A percentile compares a stretch with the other conserved stretches of the same genome.
Conservation (phyloP, 2,888 invertebrate genomes). For the Ecdyonurus torrentis region DNA sequence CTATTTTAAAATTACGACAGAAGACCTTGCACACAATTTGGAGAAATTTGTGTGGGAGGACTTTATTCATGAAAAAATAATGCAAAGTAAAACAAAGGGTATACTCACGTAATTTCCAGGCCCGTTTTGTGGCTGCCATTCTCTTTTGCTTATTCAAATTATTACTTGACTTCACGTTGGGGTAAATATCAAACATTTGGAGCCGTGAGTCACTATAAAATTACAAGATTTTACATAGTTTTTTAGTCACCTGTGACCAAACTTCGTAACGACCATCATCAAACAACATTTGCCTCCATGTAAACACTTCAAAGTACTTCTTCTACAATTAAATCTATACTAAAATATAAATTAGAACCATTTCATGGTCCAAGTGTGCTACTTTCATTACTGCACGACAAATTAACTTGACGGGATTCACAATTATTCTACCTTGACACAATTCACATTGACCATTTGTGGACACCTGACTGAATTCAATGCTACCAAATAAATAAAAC, state of each 20-base stretch:
- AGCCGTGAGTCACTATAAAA: too few relatives aligned
- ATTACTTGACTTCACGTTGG: background rate
- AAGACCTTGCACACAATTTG: too few relatives aligned
- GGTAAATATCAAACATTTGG: background rate
- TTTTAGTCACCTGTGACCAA: background rate
- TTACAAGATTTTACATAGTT: too few relatives aligned
- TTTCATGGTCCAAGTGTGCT: background rate
- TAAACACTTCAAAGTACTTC: too few relatives aligned
- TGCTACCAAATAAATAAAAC: background rate
- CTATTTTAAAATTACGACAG: too few relatives aligned
- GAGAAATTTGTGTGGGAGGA: too few relatives aligned
- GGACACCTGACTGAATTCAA: background rate
- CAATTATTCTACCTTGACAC: background rate
- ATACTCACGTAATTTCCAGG: conserved; percentile 69
- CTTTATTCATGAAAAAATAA: too few relatives aligned
- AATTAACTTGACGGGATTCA: background rate
- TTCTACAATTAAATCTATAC: background rate
- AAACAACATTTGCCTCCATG: too few relatives aligned
- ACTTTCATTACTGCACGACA: background rate
- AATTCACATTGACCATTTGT: conserved; percentile 4
- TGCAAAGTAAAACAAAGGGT: too few relatives aligned
- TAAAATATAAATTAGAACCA: background rate
- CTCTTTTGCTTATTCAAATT: background rate
- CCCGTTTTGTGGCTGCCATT: conserved; percentile 37
- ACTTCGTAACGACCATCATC: background rate